Conservation (phyloP, 1,140 invertebrate species). For the Idris sp. region DNA sequence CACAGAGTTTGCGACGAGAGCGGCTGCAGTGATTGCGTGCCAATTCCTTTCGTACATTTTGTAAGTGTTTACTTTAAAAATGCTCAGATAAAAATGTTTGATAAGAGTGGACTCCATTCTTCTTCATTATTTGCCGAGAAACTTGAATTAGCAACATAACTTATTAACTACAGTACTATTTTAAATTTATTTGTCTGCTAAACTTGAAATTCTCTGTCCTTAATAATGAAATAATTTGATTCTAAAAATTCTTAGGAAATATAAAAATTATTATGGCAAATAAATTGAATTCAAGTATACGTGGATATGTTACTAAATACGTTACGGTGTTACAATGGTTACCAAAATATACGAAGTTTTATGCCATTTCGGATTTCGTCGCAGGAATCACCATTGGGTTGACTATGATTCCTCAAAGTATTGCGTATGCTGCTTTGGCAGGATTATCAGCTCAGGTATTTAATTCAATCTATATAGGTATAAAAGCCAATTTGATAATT, state of each 20-base stretch:
- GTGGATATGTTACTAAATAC: slow-evolving; percentile 63
- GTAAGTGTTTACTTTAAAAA: slow-evolving; percentile 34
- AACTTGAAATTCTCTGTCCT: not conserved
- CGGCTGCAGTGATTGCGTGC: too few relatives aligned
- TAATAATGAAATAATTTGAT: not conserved
- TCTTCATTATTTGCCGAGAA: slow-evolving; percentile 11
- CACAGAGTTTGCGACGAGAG: too few relatives aligned
- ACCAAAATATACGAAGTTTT: slow-evolving; percentile 80
- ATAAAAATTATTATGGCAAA: slow-evolving; percentile 27
- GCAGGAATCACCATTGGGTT: slow-evolving; percentile 89
- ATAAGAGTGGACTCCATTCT: too few relatives aligned
- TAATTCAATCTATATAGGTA: slow-evolving; percentile 24
- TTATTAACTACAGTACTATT: not conserved
- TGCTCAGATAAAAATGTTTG: slow-evolving; percentile 36
- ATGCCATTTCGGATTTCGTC: slow-evolving; percentile 82
- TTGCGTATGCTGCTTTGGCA: slow-evolving; percentile 88
- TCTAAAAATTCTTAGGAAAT: not conserved
- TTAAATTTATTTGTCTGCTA: not conserved
- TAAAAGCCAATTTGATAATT: too few relatives aligned
- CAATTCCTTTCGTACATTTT: slow-evolving; percentile 35
- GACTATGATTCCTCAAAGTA: slow-evolving; percentile 90
- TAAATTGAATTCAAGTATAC: not conserved
- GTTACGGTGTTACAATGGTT: slow-evolving; percentile 82
- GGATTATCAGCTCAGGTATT: slow-evolving; percentile 84
- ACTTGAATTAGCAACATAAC: slow-evolving; percentile 10